These are phyloP conservation scores for Varanus komodoensis DNA, from an alignment of 2,113 vertebrate genomes.

Conservation along the genomic window DNA sequence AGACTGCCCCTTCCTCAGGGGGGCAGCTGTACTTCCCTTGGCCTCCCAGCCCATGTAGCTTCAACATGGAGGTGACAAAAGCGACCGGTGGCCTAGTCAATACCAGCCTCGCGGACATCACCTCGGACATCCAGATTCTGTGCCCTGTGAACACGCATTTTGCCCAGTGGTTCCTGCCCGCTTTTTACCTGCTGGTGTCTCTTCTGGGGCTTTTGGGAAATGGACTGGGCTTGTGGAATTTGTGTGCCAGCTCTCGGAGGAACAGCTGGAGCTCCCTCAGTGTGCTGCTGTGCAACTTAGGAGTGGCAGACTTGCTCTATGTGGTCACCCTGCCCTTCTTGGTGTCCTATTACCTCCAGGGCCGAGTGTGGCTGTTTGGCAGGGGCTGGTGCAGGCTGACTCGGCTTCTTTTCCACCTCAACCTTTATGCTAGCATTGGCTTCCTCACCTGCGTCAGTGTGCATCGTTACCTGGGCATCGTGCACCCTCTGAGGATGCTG, in stretches of 20 bases:
- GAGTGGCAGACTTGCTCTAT: constrained; percentile 82
- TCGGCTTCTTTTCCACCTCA: constrained; percentile 82
- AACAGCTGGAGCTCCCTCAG: constrained; percentile 64
- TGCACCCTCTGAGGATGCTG: constrained; percentile 78
- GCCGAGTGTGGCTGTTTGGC: constrained; percentile 79
- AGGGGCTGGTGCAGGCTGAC: constrained; percentile 78
- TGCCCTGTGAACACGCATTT: constrained; percentile 62
- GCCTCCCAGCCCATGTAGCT: no score
- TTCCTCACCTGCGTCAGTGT: constrained; percentile 87
- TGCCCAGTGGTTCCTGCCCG: constrained; percentile 69
- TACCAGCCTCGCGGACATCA: neutral
- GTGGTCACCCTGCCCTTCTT: constrained; percentile 83
- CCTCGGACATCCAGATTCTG: neutral
- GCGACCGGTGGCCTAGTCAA: neutral
- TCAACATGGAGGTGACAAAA: neutral
- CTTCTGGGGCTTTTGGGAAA: constrained; percentile 81
- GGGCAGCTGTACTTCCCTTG: neutral
- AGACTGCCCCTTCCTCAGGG: neutral
- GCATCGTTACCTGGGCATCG: constrained; percentile 85
- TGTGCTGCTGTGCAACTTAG: constrained; percentile 80
- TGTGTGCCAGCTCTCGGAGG: constrained; percentile 53
- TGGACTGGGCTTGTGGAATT: constrained; percentile 68
- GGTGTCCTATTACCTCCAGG: constrained; percentile 73
- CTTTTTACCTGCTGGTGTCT: constrained; percentile 76
- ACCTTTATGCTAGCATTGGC: constrained; percentile 85